A percentile compares a stretch with the other conserved stretches of the same genome.
phyloP scores from a whole-genome alignment of 92 coral and sea anemone genomes.

The Blastomussa wellsi region DNA sequence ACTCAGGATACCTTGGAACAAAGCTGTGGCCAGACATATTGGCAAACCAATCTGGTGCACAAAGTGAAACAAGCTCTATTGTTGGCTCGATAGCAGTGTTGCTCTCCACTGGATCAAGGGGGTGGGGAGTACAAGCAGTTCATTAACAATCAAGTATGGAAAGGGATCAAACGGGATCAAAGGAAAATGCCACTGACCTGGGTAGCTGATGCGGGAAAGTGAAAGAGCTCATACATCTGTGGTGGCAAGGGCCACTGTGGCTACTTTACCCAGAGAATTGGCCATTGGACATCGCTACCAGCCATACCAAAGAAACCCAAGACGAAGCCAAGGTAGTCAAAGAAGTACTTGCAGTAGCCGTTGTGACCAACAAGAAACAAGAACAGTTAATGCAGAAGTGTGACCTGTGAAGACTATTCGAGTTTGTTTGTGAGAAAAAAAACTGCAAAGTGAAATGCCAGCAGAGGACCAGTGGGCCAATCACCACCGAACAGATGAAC shows the following conservation, averaged over 20 bases:
- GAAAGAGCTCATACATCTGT: constrained; percentile 7
- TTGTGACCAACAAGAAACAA: constrained; percentile 8
- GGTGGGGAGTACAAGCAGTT: constrained; percentile 26
- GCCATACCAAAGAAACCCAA: constrained; percentile 19
- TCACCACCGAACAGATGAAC: no score
- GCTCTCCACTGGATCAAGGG: constrained; percentile 45
- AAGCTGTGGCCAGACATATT: constrained; percentile 12
- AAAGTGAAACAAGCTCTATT: constrained; percentile 22
- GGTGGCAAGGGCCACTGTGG: constrained; percentile 40
- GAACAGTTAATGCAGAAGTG: no score
- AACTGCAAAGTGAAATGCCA: no score
- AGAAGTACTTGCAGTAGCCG: constrained; percentile 25
- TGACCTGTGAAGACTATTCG: no score
- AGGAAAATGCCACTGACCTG: constrained; percentile 21
- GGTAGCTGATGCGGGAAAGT: constrained; percentile 19
- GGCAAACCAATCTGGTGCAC: not conserved
- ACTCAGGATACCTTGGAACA: constrained; percentile 54
- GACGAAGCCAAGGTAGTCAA: constrained; percentile 7
- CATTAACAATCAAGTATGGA: constrained; percentile 28
- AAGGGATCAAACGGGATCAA: constrained; percentile 47
- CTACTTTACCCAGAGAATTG: constrained; percentile 39
- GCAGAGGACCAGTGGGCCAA: no score
- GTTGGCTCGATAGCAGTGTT: constrained; percentile 59
- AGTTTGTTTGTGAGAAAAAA: no score
- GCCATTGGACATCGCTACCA: constrained; percentile 16